phyloP scores from a whole-genome alignment of 2,113 vertebrate genomes.

The rat (Rattus norvegicus) region GRCr8 NC_086026.1:78964001-78964500 shows the following conservation, averaged over 20 bases:
- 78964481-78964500: neutral
- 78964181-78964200: neutral
- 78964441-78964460: neutral
- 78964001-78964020: too few relatives aligned
- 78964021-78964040: too few relatives aligned
- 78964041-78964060: neutral
- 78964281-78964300: neutral
- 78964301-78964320: neutral
- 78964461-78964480: neutral
- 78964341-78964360: neutral
- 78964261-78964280: neutral
- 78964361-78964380: neutral
- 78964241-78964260: neutral
- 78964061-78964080: neutral
- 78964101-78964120: neutral
- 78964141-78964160: neutral
- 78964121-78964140: neutral
- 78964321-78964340: neutral
- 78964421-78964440: neutral
- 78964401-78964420: too few relatives aligned
- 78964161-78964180: neutral
- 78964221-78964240: neutral
- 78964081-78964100: neutral
- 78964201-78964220: neutral
- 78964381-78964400: neutral